These are phyloP conservation scores for Caenorhabditis doughertyi DNA, from an alignment of 2,888 invertebrate genomes.

Conservation along the genomic window DNA sequence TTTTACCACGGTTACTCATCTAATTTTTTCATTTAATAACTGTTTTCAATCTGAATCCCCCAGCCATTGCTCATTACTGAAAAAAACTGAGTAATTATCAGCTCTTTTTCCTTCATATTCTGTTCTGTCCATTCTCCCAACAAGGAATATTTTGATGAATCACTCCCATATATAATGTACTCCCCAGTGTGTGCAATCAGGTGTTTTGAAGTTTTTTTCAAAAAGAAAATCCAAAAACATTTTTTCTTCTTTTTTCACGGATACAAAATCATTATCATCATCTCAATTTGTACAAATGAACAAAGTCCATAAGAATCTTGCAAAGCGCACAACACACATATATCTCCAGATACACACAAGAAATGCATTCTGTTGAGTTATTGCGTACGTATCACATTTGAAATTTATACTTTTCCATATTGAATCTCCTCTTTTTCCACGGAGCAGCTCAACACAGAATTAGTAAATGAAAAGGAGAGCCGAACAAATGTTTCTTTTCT, in stretches of 20 bases:
- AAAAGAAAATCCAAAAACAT: background rate
- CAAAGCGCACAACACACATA: slow-evolving; percentile 24
- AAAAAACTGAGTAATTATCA: background rate
- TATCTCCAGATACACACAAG: background rate
- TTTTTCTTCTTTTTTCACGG: background rate
- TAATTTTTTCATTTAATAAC: no score
- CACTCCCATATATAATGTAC: background rate
- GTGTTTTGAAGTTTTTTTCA: slow-evolving; percentile 1
- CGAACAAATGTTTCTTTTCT: slow-evolving; percentile 38
- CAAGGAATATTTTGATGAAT: slow-evolving; percentile 18
- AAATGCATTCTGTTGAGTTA: slow-evolving; percentile 1
- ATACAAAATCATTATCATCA: slow-evolving; percentile 12
- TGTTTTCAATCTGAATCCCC: no score
- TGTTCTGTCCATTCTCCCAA: background rate
- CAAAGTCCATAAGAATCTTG: background rate
- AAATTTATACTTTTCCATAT: slow-evolving; percentile 51
- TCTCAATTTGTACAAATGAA: slow-evolving; percentile 7
- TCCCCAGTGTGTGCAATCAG: slow-evolving; percentile 12
- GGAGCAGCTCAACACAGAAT: slow-evolving; percentile 20
- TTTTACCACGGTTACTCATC: no score
- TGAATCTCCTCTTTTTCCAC: background rate
- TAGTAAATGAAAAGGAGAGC: slow-evolving; percentile 25
- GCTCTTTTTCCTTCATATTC: background rate
- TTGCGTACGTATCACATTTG: slow-evolving; percentile 44
- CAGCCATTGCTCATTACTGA: background rate